These are phyloP conservation scores for Catharus fuscescens DNA, from an alignment of 2,113 vertebrate species.

Conservation along the genomic window DNA sequence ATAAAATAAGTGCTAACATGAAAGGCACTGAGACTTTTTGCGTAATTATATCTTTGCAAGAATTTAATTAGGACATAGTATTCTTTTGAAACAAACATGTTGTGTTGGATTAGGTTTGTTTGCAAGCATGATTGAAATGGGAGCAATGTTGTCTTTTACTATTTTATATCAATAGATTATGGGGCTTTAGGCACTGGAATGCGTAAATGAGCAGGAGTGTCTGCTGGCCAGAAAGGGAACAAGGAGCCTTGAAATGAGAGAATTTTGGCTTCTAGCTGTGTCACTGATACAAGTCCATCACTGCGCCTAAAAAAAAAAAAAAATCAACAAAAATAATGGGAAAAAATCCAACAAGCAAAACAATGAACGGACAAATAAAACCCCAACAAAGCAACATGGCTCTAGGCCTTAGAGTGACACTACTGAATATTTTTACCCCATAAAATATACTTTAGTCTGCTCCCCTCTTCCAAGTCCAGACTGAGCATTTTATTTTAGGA, in stretches of 20 bases:
- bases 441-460: neutral
- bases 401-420: neutral
- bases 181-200: neutral
- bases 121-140: neutral
- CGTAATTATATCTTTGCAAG: neutral
- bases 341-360: neutral
- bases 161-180: neutral
- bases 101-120: neutral
- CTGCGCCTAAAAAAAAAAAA: neutral
- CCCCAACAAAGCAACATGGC: fast-evolving
- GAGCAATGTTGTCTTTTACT: neutral
- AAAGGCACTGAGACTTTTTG: neutral
- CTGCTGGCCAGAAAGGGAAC: neutral
- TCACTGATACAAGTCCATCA: neutral
- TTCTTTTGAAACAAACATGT: neutral
- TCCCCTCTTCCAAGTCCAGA: neutral
- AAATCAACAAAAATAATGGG: fast-evolving
- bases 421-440: neutral
- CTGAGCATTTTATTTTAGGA: neutral
- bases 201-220: neutral
- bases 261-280: neutral
- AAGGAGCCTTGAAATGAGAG: neutral
- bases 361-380: neutral
- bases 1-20: neutral
- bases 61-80: neutral